phyloP scores from a whole-genome alignment of 2,888 invertebrate genomes.

The Amiota minor region DNA sequence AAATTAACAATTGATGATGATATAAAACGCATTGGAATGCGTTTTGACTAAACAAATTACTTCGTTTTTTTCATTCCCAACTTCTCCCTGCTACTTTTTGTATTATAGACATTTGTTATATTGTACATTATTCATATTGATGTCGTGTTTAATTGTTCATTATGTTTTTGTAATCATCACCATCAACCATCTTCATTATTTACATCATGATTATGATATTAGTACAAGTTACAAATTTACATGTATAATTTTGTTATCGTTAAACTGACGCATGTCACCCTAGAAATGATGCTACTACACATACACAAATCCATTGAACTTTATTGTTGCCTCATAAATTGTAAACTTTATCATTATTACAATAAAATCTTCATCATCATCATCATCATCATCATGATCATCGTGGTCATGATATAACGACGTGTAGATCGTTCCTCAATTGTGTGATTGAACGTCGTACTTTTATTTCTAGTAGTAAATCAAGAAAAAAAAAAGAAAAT shows the following conservation, averaged over 20 bases:
- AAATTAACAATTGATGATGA: conserved; percentile 64
- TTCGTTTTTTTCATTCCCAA: too few relatives aligned
- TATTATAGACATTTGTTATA: conserved; percentile 16
- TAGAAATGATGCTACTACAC: neutral
- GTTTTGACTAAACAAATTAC: neutral
- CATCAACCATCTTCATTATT: neutral
- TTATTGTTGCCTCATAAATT: conserved; percentile 28
- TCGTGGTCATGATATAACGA: neutral
- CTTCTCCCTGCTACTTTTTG: neutral
- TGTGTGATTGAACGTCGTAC: neutral
- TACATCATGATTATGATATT: neutral
- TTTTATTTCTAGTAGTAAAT: too few relatives aligned
- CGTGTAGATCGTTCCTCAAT: neutral
- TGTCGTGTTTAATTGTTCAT: conserved; percentile 39
- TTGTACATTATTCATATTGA: conserved; percentile 60
- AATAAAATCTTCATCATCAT: too few relatives aligned
- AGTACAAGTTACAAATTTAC: too few relatives aligned
- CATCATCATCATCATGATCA: conserved; percentile 5
- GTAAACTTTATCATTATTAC: conserved; percentile 20
- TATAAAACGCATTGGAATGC: conserved; percentile 64
- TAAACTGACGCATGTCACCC: neutral
- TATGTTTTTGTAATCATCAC: neutral
- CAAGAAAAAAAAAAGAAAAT: too few relatives aligned
- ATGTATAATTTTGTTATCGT: neutral
- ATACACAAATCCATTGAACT: neutral